Conservation (phyloP, 53 echinoderm and acorn worm species). For the Echinarachnius parma region DNA sequence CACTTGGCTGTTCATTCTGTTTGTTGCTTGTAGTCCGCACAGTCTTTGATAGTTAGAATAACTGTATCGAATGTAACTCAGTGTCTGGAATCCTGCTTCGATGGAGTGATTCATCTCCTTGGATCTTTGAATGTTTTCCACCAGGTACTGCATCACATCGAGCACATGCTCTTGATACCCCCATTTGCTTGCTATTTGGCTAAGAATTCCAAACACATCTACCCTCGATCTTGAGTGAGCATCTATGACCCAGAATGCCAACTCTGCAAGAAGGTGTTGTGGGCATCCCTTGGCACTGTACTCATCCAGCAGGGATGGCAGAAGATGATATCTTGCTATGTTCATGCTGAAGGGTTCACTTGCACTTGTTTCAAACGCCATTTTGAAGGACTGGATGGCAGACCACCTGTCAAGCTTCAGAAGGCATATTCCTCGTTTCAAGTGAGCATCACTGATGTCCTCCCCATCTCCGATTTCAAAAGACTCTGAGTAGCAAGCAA, state of each 20-base stretch:
- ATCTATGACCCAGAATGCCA: conserved; percentile 31
- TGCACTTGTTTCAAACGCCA: conserved; percentile 15
- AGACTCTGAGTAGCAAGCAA: conserved; percentile 1
- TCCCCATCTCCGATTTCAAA: conserved; percentile 15
- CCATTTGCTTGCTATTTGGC: too few relatives aligned
- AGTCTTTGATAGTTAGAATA: background rate
- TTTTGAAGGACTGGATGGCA: conserved; percentile 35
- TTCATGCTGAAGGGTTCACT: background rate
- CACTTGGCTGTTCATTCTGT: too few relatives aligned
- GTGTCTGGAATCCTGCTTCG: background rate
- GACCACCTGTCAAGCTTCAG: conserved; percentile 10
- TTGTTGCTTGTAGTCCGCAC: background rate
- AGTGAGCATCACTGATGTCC: conserved; percentile 5
- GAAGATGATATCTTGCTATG: background rate
- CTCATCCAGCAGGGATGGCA: conserved; percentile 9
- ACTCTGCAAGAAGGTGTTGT: conserved; percentile 20
- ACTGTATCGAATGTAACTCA: background rate
- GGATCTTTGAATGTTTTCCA: background rate
- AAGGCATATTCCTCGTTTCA: conserved; percentile 4
- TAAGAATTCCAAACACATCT: too few relatives aligned
- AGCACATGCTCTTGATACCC: background rate
- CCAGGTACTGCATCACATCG: background rate
- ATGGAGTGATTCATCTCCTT: background rate
- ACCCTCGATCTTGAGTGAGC: too few relatives aligned
- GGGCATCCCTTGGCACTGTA: conserved; percentile 9